These are phyloP conservation scores for Vanessa cardui DNA, from an alignment of 2,888 invertebrate genomes.

Conservation along the genomic window DNA sequence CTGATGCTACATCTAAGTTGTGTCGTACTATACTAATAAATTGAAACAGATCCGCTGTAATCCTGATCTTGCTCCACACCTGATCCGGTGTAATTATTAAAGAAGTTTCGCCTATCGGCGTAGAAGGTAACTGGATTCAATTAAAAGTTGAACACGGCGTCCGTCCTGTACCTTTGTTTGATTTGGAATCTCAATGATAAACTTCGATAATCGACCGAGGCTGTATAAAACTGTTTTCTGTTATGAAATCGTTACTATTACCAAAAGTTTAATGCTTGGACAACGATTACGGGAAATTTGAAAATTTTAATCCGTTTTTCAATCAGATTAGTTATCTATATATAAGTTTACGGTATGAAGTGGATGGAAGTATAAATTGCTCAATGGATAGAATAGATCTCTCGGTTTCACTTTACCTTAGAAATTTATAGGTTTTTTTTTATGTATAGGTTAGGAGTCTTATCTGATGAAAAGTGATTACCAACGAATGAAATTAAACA, in stretches of 20 bases:
- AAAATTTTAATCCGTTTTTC: no score
- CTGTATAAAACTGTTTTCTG: constrained; percentile 23
- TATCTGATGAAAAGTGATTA: no score
- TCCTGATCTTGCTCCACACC: constrained; percentile 12
- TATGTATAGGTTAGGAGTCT: no score
- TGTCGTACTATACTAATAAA: no score
- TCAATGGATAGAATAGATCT: no score
- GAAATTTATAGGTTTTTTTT: no score
- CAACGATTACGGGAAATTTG: neutral
- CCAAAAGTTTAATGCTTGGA: neutral
- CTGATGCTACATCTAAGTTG: no score
- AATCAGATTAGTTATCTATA: no score
- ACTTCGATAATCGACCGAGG: constrained; percentile 39
- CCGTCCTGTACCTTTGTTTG: constrained; percentile 51
- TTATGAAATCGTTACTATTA: constrained; percentile 10
- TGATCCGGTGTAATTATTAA: constrained; percentile 65
- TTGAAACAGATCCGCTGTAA: neutral
- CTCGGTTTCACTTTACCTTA: no score
- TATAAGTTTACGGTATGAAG: no score
- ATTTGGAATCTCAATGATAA: constrained; percentile 53
- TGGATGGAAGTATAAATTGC: no score
- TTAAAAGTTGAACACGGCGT: constrained; percentile 64
- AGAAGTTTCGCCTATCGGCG: constrained; percentile 65
- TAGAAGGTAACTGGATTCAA: constrained; percentile 67
- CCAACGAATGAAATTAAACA: no score